Base-by-base conservation (phyloP, 2,113 vertebrate species). In the Arvicanthis niloticus region DNA sequence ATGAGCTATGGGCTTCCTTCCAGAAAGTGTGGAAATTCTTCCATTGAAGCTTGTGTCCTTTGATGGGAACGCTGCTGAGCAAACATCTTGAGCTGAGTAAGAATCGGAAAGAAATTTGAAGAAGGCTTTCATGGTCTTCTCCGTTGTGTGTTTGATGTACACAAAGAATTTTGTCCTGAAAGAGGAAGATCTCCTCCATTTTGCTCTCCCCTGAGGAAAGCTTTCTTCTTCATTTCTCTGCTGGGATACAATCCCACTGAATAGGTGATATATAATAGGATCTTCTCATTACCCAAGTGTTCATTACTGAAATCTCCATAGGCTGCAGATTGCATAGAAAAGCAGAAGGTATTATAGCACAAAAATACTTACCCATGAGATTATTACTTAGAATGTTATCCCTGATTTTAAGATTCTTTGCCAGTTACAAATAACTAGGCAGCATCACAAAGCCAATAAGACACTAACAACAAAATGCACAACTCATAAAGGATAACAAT, bases 1-100 rank as follows among this genome's bases (percentile, higher is more conserved):
- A 97, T 90, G 65, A 98, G 89, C 89, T 77, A 94, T 65, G 82
- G 76, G 96, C 95, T 97, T 93, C 76, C 84, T 96, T 97, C 94
- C 94, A 96, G 84, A 96, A 75, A 95, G 51, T 60, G 65, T 82
- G 93, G 65, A 92, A 91, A 96, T 72, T 80, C 76, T 95, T 94
- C 94, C 67, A 96, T 95, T 84, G 92, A 89, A 95, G 94, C 86
- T 72, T 62, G 42, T 76, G 75, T 53, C 31, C 94, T 97, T 97
- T 96, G 91, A 97, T 92, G 82, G 85, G 60, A 92, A 91, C 68
- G 53, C 51, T 86, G 70, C 68, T 70, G 58, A 97, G 82, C 96
- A 95, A 96, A 91, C 60, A 70, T 87, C 91, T 97, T 95, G 58
- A 45, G 16, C 84, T 48, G 86, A 88, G 40, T 67, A 94, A 81